Percentiles rank a stretch among this genome's conserved stretches.
Conservation (phyloP, 2,888 invertebrate species). For the Acheta domesticus region DNA sequence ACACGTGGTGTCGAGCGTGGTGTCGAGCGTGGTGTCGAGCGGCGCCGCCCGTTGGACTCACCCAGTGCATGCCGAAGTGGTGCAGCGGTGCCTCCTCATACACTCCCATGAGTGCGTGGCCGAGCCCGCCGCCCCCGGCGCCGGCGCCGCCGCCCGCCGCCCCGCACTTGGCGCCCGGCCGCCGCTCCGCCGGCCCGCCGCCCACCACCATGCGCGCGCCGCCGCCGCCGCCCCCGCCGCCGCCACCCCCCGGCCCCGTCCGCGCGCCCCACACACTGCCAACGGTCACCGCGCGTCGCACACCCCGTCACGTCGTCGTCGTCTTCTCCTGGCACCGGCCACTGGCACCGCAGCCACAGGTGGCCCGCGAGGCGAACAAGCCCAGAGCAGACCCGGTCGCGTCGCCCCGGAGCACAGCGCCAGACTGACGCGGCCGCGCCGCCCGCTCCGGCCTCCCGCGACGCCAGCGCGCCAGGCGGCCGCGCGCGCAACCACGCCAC, state of each 20-base stretch:
- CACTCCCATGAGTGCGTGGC: slow-evolving; percentile 80
- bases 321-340: too few relatives aligned
- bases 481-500: not conserved
- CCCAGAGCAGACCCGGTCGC: not conserved
- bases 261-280: not conserved
- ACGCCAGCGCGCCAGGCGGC: not conserved
- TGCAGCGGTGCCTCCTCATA: slow-evolving; percentile 75
- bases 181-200: not conserved
- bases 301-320: not conserved
- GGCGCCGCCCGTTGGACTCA: slow-evolving; percentile 50
- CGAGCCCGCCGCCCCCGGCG: not conserved
- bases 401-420: not conserved
- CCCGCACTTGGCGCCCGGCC: not conserved
- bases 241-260: not conserved
- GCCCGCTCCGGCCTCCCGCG: not conserved
- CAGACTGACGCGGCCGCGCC: not conserved
- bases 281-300: not conserved
- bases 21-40: too few relatives aligned
- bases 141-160: not conserved
- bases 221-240: not conserved
- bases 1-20: too few relatives aligned
- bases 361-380: not conserved
- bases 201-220: not conserved
- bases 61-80: slow-evolving; percentile 89
- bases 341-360: not conserved